phyloP scores from a whole-genome alignment of 2,113 vertebrate genomes.

The Tupaia tana region DNA sequence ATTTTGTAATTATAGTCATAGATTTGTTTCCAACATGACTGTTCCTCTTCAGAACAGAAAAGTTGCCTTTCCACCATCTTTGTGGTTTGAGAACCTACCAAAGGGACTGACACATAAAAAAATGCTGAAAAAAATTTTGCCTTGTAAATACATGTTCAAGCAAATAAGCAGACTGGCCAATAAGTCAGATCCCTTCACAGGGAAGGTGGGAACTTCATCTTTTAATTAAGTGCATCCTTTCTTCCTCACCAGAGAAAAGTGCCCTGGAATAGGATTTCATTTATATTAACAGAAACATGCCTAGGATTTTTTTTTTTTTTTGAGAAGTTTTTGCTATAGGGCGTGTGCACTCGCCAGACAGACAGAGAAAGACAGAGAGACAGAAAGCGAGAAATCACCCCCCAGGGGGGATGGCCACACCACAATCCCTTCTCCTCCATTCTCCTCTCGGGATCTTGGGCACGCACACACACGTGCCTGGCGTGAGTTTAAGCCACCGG shows the following conservation, averaged over 20 bases:
- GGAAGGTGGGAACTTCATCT: not conserved
- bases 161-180: not conserved
- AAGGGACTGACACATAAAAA: not conserved
- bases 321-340: no score
- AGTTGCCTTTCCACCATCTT: not conserved
- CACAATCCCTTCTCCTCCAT: no score
- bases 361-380: no score
- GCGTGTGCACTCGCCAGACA: no score
- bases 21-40: not conserved
- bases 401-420: no score
- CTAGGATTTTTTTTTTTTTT: conserved; percentile 8
- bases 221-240: not conserved
- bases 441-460: no score
- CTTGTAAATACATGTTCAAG: not conserved
- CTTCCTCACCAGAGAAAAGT: not conserved
- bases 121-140: not conserved
- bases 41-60: not conserved
- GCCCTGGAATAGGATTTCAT: not conserved
- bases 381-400: no score
- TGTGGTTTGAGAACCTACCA: not conserved
- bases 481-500: no score
- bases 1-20: not conserved
- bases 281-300: not conserved
- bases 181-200: not conserved
- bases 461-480: no score